Evolutionary conservation across 2,888 invertebrate species (phyloP).

Genomic region (Stegana nigrithorax): DNA sequence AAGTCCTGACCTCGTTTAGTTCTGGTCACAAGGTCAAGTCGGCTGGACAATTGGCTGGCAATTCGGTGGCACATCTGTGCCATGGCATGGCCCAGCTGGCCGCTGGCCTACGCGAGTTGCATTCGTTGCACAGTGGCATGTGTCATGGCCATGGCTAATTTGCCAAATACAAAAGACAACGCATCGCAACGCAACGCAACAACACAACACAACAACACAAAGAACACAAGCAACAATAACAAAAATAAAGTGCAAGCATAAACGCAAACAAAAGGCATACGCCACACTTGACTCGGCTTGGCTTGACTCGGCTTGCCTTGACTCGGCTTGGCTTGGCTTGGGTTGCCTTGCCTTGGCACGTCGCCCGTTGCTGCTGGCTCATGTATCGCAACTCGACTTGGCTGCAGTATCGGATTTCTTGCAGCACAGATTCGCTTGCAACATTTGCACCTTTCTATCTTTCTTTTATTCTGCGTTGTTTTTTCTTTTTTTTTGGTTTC

Average conservation of each 20-base stretch:
- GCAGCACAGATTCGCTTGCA: background rate
- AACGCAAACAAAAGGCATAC: slow-evolving; percentile 16
- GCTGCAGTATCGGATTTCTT: background rate
- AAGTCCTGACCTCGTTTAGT: too few species aligned
- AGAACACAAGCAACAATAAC: background rate
- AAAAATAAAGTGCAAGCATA: background rate
- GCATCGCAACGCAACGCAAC: too few species aligned
- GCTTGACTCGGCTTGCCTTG: too few species aligned
- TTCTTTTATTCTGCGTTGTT: too few species aligned
- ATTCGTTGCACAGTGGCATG: slow-evolving; percentile 14
- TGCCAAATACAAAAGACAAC: too few species aligned
- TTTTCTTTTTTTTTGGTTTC: too few species aligned
- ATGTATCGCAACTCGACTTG: background rate
- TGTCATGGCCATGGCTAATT: slow-evolving; percentile 35
- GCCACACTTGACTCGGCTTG: background rate
- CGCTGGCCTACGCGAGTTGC: slow-evolving; percentile 21
- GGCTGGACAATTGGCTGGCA: too few species aligned
- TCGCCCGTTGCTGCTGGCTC: background rate
- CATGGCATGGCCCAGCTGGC: slow-evolving; percentile 22
- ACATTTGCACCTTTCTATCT: too few species aligned
- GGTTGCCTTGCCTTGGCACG: background rate
- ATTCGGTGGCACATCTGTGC: slow-evolving; percentile 42
- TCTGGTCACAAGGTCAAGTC: slow-evolving; percentile 58
- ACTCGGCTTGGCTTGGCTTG: too few species aligned
- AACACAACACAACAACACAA: slow-evolving; percentile 12